Conservation (phyloP, 2,113 vertebrate genomes). For the Vanacampus margaritifer region DNA sequence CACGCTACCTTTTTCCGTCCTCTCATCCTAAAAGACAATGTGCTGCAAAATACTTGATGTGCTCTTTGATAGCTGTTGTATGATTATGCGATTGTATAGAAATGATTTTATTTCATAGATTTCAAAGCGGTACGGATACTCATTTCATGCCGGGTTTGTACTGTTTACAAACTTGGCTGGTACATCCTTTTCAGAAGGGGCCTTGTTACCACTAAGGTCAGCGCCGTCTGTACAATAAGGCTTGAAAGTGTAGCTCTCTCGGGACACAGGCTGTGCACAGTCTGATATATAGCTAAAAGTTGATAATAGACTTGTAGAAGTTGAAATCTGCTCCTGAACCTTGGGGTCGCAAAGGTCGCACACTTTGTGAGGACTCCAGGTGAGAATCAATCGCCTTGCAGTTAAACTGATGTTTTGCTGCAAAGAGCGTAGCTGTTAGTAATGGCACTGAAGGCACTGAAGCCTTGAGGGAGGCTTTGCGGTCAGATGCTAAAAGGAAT, state of each 20-base stretch:
- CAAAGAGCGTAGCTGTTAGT: conserved; percentile 8
- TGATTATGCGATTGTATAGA: neutral
- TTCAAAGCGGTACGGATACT: neutral
- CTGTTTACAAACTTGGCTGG: conserved; percentile 13
- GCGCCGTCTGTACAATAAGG: conserved; percentile 22
- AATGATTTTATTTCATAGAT: neutral
- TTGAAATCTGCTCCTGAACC: conserved; percentile 34
- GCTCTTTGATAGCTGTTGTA: neutral
- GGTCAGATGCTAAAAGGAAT: conserved; percentile 28
- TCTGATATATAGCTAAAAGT: conserved; percentile 24
- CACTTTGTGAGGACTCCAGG: conserved; percentile 26
- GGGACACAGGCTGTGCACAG: conserved; percentile 17
- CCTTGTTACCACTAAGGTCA: conserved; percentile 21
- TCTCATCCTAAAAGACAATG: neutral
- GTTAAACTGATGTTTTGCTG: conserved; percentile 47
- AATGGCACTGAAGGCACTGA: conserved; percentile 4
- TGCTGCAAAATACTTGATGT: conserved; percentile 4
- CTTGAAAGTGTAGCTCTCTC: conserved; percentile 13
- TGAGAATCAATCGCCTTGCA: conserved; percentile 43
- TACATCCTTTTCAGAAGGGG: conserved; percentile 21
- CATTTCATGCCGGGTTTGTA: conserved; percentile 20
- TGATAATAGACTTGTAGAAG: conserved; percentile 29
- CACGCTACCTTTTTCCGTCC: too few species aligned
- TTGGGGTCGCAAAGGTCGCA: conserved; percentile 33
- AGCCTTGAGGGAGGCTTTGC: conserved; percentile 24